Conservation (phyloP, 2,888 invertebrate genomes). For the Cheilosia pagana region DNA sequence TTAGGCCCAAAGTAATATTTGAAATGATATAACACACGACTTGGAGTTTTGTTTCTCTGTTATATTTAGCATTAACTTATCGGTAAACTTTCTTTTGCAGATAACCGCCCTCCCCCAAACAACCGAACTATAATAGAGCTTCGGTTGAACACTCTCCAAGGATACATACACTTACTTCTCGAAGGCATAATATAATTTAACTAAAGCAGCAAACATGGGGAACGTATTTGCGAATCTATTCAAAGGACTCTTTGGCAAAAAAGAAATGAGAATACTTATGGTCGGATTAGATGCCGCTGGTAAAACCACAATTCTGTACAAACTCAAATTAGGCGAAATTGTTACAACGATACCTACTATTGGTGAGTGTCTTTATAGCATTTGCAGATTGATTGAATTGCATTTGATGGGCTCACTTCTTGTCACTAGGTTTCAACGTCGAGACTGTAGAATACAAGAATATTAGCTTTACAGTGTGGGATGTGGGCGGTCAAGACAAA, state of each 20-base stretch:
- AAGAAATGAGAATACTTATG: constrained; percentile 99
- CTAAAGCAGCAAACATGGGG: constrained; percentile 90
- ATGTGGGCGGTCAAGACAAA: constrained; percentile 99
- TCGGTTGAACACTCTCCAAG: constrained; percentile 82
- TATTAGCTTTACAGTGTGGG: constrained; percentile 99
- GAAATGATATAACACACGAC: not conserved
- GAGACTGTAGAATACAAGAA: constrained; percentile 99
- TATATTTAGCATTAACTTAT: not conserved
- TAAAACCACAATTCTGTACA: constrained; percentile 99
- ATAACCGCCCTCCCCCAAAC: constrained; percentile 43
- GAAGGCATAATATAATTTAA: constrained; percentile 45
- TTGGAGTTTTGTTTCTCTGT: not conserved
- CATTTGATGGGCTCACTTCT: constrained; percentile 24
- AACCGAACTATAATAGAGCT: constrained; percentile 78
- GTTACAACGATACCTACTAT: constrained; percentile 99
- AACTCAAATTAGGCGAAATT: constrained; percentile 99
- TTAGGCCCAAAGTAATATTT: constrained; percentile 1
- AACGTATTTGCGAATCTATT: constrained; percentile 98
- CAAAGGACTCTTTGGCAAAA: constrained; percentile 99
- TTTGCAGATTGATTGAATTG: not conserved
- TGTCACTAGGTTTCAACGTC: constrained; percentile 94
- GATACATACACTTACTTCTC: constrained; percentile 15
- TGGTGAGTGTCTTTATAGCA: constrained; percentile 84
- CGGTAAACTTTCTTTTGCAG: constrained; percentile 13
- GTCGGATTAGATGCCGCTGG: constrained; percentile 99